Base-by-base conservation (phyloP, 1,140 invertebrate genomes). In the Philopotamus ludificatus region DNA sequence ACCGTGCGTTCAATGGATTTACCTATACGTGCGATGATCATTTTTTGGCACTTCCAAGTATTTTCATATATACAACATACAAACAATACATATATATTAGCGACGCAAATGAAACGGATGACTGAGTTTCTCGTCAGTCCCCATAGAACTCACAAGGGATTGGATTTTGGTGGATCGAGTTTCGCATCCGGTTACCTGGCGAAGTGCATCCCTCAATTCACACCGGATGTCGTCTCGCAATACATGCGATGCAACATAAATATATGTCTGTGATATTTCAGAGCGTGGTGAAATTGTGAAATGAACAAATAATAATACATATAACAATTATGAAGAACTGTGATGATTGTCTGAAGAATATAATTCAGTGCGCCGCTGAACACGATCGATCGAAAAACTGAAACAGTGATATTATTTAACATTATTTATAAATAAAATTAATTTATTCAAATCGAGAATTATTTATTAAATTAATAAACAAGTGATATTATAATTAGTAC, bases 311-410 rank as follows among this genome's bases (percentile, higher is more conserved):
- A 15, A 15, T 39, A 8, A 39, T 39, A 39, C n/a, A 39, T n/a
- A n/a, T 39, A n/a, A 49, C 44, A 49, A 69, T 16, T 28, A 69
- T 69, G 67, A 69, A 69, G 59, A 69, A 66, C 53, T 58, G 67
- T 39, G 63, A 69, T 26, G 67, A 69, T 59, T 69, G 63, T 51
- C 59, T 68, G n/a, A 12, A 34, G 22, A n/a, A n/a, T n/a, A n/a
- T n/a, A n/a, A n/a, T n/a, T n/a, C n/a, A n/a, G n/a, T n/a, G n/a
- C n/a, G n/a, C n/a, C n/a, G n/a, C n/a, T n/a, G n/a, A n/a, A 54
- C 41, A 34, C 28, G 41, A 54, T 54, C 51, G n/a, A 34, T 54
- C 12, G 51, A 15, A 34, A 54, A 54, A 54, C 15, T 34, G 51
- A 54, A 54, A 45, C 44, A 45, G 4, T 49, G 15, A 4, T 49